These are phyloP conservation scores for Chrosomus eos DNA, from an alignment of 2,797 vertebrate genomes.

Conservation along the genomic window DNA sequence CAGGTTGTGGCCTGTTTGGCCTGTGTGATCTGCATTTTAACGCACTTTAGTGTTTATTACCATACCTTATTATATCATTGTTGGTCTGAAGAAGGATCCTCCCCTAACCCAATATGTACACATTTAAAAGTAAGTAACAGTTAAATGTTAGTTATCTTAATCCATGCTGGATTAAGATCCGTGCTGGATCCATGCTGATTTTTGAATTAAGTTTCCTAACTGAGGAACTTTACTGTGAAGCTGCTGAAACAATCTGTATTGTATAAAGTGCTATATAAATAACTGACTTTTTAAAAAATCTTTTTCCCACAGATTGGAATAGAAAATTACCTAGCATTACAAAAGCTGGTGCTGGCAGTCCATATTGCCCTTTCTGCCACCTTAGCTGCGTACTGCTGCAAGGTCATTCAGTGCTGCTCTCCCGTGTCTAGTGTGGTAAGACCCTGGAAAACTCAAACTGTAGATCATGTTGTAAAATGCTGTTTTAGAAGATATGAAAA, in stretches of 20 bases:
- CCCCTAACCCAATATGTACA: not conserved
- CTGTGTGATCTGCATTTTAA: not conserved
- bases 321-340: not conserved
- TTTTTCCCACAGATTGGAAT: not conserved
- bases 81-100: not conserved
- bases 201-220: not conserved
- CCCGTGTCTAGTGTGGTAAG: constrained; percentile 34
- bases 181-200: not conserved
- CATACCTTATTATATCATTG: fast-evolving
- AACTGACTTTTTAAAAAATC: not conserved
- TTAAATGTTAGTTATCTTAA: not conserved
- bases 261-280: not conserved
- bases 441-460: not conserved
- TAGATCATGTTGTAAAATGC: not conserved
- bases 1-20: not conserved
- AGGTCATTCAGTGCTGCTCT: constrained; percentile 29
- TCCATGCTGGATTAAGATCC: no score
- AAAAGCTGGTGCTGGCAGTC: not conserved
- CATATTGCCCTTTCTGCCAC: constrained; percentile 18
- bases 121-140: not conserved
- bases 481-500: not conserved
- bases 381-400: constrained; percentile 31
- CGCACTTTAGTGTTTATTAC: not conserved
- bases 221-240: not conserved
- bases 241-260: not conserved